Evolutionary conservation across 2,888 invertebrate genomes (phyloP).

Genomic region (Sussaba pulchella): DNA sequence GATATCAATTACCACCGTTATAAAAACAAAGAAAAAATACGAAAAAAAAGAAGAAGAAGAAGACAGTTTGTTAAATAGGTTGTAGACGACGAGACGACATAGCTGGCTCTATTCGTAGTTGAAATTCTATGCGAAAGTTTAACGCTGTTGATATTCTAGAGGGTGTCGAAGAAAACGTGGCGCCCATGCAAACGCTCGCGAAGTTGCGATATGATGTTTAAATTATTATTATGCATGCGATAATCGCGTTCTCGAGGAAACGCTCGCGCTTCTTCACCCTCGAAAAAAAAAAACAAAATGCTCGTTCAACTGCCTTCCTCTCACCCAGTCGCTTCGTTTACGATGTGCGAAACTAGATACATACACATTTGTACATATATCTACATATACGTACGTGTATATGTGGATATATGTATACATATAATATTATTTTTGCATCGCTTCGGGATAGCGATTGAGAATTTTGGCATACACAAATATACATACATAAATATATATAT

Average conservation of each 20-base stretch:
- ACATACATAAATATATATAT: slow-evolving; percentile 40
- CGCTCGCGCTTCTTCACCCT: slow-evolving; percentile 64
- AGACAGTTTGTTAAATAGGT: slow-evolving; percentile 80
- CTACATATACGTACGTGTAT: too few relatives aligned
- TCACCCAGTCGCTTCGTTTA: slow-evolving; percentile 70
- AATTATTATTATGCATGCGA: neutral
- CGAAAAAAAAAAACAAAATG: slow-evolving; percentile 65
- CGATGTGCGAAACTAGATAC: slow-evolving; percentile 70
- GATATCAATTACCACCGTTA: slow-evolving; percentile 70
- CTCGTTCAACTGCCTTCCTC: slow-evolving; percentile 73
- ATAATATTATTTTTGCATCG: slow-evolving; percentile 72
- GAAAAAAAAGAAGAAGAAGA: too few relatives aligned
- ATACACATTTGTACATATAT: neutral
- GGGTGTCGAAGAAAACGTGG: slow-evolving; percentile 53
- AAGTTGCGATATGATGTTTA: neutral
- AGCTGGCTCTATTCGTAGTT: slow-evolving; percentile 83
- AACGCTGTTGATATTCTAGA: slow-evolving; percentile 73
- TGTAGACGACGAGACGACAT: slow-evolving; percentile 79
- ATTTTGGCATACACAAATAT: slow-evolving; percentile 50
- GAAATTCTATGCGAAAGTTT: slow-evolving; percentile 74
- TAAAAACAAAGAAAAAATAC: too few relatives aligned
- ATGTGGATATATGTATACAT: slow-evolving; percentile 41
- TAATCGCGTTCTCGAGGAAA: slow-evolving; percentile 14
- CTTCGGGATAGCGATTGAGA: slow-evolving; percentile 62
- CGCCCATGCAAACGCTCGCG: slow-evolving; percentile 13